phyloP scores from a whole-genome alignment of 2,113 vertebrate genomes.

The Odobenus rosmarus region DNA sequence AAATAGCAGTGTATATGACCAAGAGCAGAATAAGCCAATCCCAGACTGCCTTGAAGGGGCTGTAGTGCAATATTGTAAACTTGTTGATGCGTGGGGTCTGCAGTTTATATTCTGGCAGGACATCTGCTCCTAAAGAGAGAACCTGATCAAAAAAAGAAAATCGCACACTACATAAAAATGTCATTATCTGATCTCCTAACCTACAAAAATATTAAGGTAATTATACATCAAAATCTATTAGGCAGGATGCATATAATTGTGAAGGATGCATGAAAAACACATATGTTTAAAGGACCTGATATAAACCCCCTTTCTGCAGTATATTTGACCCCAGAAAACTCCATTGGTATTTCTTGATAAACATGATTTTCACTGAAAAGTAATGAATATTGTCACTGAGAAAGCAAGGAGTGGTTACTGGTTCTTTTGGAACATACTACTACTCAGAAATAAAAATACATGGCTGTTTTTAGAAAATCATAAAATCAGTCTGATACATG shows the following conservation, averaged over 20 bases:
- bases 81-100: constrained; percentile 98
- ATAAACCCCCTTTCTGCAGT: background rate
- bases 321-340: background rate
- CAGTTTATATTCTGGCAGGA: constrained; percentile 99
- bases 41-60: constrained; percentile 99
- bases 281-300: background rate
- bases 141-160: constrained; percentile 86
- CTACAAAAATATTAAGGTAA: background rate
- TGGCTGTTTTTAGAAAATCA: constrained; percentile 13
- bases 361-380: constrained; percentile 20
- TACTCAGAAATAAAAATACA: constrained; percentile 12
- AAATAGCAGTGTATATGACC: constrained; percentile 98
- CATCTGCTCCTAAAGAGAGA: constrained; percentile 97
- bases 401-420: background rate
- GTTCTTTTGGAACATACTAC: background rate
- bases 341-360: constrained; percentile 40
- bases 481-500: background rate
- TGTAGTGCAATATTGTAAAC: constrained; percentile 99
- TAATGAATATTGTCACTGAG: background rate
- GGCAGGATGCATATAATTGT: background rate
- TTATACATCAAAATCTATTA: background rate
- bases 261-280: background rate
- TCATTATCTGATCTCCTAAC: background rate
- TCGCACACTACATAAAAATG: background rate
- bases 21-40: constrained; percentile 98